Evolutionary conservation across 2,888 invertebrate genomes (phyloP).

Genomic region (Drosophila lacicola): DNA sequence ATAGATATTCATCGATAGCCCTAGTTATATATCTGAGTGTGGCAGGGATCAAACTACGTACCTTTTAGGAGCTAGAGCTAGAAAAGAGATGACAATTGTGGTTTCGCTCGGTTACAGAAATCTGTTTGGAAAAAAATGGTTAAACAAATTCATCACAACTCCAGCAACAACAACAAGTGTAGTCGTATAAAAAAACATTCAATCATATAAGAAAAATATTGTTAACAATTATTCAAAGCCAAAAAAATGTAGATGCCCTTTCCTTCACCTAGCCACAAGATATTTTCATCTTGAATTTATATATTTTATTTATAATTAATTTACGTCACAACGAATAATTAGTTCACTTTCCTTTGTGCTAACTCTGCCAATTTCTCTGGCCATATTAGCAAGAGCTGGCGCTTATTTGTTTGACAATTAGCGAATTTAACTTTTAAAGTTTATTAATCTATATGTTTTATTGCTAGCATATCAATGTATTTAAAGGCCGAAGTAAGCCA

Average conservation of each 20-base stretch:
- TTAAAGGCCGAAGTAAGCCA: background rate
- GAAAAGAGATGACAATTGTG: background rate
- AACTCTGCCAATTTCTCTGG: constrained; percentile 1
- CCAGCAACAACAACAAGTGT: background rate
- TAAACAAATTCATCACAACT: background rate
- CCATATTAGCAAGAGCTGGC: constrained; percentile 1
- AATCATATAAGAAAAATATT: too few relatives aligned
- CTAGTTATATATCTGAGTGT: too few relatives aligned
- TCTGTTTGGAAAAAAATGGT: background rate
- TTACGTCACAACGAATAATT: background rate
- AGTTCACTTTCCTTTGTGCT: background rate
- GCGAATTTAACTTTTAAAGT: constrained; percentile 3
- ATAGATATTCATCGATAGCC: too few relatives aligned
- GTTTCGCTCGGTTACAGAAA: background rate
- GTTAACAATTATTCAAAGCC: too few relatives aligned
- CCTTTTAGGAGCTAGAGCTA: background rate
- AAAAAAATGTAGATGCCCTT: too few relatives aligned
- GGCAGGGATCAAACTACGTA: too few relatives aligned
- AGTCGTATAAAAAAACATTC: too few relatives aligned
- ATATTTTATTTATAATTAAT: too few relatives aligned
- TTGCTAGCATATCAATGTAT: background rate
- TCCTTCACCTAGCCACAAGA: too few relatives aligned
- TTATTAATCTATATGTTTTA: background rate
- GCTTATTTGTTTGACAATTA: constrained; percentile 1
- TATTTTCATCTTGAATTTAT: too few relatives aligned